Evolutionary conservation across 1,140 invertebrate species (phyloP).

Genomic region (Penaeus indicus): DNA sequence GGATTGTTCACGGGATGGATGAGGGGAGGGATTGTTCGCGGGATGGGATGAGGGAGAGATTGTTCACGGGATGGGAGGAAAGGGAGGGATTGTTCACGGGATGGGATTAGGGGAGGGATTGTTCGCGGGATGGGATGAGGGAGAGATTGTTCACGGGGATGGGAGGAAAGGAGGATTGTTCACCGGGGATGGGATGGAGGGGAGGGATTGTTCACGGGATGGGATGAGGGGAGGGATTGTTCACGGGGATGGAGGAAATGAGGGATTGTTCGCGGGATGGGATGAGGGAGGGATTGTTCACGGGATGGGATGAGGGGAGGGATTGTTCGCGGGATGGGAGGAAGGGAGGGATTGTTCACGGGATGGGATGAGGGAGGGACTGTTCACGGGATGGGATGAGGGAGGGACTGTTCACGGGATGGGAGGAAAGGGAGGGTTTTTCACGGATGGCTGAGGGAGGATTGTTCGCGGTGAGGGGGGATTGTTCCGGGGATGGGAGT

Average conservation of each 20-base stretch:
- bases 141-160: no score
- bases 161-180: neutral
- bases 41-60: no score
- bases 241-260: neutral
- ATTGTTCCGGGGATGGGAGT: no score
- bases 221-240: neutral
- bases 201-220: neutral
- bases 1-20: no score
- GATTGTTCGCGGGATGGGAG: neutral
- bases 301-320: neutral
- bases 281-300: neutral
- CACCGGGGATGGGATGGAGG: neutral
- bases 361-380: neutral
- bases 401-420: neutral
- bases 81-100: slow-evolving; percentile 19
- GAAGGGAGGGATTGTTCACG: neutral
- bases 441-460: no score
- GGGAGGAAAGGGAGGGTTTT: neutral
- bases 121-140: neutral
- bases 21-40: no score
- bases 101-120: neutral
- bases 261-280: neutral
- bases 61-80: no score
- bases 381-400: no score
- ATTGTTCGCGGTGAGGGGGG: no score